These are phyloP conservation scores for Calliphora vicina DNA, from an alignment of 1,140 invertebrate species.

Conservation along the genomic window DNA sequence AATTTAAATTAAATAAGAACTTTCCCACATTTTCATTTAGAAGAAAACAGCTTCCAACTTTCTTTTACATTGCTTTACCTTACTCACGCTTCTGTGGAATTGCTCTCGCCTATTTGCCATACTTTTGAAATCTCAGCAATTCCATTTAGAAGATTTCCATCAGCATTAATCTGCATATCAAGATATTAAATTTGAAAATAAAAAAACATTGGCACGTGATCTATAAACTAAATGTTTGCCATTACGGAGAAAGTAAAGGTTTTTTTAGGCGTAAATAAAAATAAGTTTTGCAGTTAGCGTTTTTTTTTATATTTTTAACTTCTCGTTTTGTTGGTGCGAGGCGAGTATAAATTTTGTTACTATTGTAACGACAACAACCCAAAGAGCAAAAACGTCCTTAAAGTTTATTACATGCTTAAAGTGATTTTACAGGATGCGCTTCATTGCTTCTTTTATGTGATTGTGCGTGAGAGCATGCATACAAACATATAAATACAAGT, in stretches of 20 bases:
- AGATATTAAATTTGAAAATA: no score
- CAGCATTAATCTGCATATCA: no score
- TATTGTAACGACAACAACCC: conserved; percentile 7
- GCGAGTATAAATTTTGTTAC: conserved; percentile 34
- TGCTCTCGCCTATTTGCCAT: no score
- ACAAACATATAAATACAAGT: background rate
- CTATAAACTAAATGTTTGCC: background rate
- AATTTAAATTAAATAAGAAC: no score
- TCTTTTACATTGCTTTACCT: no score
- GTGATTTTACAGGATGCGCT: conserved; percentile 63
- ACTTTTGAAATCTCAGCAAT: no score
- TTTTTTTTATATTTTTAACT: background rate
- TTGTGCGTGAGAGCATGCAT: background rate
- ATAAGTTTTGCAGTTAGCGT: background rate
- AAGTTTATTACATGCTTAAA: conserved; percentile 53
- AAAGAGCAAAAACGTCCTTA: conserved; percentile 43
- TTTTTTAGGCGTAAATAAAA: background rate
- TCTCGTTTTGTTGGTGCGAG: background rate
- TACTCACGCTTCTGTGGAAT: no score
- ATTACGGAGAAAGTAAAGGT: conserved; percentile 15
- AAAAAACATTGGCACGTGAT: background rate
- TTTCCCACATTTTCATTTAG: no score
- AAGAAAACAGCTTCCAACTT: no score
- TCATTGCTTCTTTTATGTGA: conserved; percentile 51
- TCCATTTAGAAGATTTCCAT: no score